These are phyloP conservation scores for Drosophila pruinosa DNA, from an alignment of 1,140 invertebrate species.

Conservation along the genomic window DNA sequence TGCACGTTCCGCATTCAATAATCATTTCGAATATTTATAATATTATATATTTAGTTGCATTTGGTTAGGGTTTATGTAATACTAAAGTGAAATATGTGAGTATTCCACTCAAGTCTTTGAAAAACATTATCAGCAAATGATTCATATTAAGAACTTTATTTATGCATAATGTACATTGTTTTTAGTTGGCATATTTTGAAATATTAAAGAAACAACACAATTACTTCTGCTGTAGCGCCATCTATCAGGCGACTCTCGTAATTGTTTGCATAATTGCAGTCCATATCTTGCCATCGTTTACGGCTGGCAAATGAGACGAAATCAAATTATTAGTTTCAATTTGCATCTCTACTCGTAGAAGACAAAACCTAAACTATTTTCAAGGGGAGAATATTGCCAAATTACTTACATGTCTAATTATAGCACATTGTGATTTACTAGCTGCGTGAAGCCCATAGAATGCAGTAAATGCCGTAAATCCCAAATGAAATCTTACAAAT, in stretches of 20 bases:
- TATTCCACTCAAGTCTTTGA: not conserved
- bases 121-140: not conserved
- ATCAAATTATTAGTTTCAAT: slow-evolving; percentile 10
- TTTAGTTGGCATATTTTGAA: too few species aligned
- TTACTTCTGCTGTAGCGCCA: not conserved
- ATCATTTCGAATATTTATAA: too few species aligned
- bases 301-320: slow-evolving; percentile 8
- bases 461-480: not conserved
- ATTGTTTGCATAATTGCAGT: slow-evolving; percentile 5
- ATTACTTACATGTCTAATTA: not conserved
- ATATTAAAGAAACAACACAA: too few species aligned
- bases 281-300: slow-evolving; percentile 1
- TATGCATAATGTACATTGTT: too few species aligned
- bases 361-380: too few species aligned
- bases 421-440: not conserved
- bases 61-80: too few species aligned
- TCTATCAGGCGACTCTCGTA: not conserved
- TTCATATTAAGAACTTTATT: too few species aligned
- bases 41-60: too few species aligned
- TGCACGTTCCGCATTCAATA: too few species aligned
- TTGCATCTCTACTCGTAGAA: not conserved
- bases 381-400: not conserved
- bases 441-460: not conserved
- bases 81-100: too few species aligned
- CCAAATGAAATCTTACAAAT: not conserved